phyloP scores from a whole-genome alignment of 2,888 invertebrate species.

The Orthosia gothica region DNA sequence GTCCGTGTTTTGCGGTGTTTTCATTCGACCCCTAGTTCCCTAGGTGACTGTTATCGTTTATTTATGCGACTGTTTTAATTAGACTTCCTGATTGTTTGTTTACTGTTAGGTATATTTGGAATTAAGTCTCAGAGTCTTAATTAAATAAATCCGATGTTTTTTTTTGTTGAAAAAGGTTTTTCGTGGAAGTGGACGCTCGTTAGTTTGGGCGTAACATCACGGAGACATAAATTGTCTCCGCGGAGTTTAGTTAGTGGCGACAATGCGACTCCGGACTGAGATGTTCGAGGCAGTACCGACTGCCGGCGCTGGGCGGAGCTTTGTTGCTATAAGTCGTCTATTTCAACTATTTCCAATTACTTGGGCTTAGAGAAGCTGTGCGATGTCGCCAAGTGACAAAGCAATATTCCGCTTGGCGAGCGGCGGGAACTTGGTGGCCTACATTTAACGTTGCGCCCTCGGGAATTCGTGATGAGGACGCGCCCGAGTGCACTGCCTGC shows the following conservation, averaged over 20 bases:
- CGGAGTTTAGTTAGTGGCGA: conserved; percentile 58
- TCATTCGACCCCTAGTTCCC: conserved; percentile 65
- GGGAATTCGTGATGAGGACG: conserved; percentile 89
- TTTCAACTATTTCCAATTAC: conserved; percentile 92
- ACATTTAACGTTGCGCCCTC: conserved; percentile 88
- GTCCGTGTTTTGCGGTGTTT: conserved; percentile 68
- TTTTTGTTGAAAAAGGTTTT: conserved; percentile 34
- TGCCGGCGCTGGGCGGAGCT: conserved; percentile 66
- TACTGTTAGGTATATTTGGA: conserved; percentile 53
- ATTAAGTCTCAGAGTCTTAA: conserved; percentile 48
- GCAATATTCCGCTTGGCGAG: conserved; percentile 88
- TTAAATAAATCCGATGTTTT: conserved; percentile 40
- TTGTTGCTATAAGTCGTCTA: conserved; percentile 86
- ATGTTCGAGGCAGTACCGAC: conserved; percentile 56
- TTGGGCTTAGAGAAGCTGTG: conserved; percentile 89
- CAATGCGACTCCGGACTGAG: conserved; percentile 57
- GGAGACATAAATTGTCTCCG: conserved; percentile 60
- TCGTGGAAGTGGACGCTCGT: conserved; percentile 51
- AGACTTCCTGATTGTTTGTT: conserved; percentile 64
- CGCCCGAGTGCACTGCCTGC: conserved; percentile 84
- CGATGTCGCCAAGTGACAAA: conserved; percentile 91
- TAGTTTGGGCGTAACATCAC: conserved; percentile 54
- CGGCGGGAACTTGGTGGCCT: conserved; percentile 88
- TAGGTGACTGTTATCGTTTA: conserved; percentile 71
- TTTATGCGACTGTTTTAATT: conserved; percentile 75